These are phyloP conservation scores for Aphidius colemani DNA, from an alignment of 2,888 invertebrate species.

Conservation along the genomic window DNA sequence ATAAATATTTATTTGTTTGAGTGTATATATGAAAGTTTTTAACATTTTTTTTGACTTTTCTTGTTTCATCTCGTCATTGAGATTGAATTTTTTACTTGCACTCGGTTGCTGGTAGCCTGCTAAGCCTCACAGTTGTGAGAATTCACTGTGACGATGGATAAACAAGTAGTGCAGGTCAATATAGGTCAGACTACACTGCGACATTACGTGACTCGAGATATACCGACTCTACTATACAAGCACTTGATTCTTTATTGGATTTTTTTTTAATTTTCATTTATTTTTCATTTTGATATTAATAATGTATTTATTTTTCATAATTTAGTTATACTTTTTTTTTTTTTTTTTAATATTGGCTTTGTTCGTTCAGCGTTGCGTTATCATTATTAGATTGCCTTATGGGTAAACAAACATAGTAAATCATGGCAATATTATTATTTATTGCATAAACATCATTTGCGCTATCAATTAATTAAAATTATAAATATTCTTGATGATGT, in stretches of 20 bases:
- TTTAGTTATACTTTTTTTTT: background rate
- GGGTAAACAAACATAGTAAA: too few relatives aligned
- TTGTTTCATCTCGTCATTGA: slow-evolving; percentile 5
- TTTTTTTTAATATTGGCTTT: background rate
- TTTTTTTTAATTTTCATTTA: slow-evolving; percentile 4
- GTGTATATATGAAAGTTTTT: slow-evolving; percentile 8
- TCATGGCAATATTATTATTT: too few relatives aligned
- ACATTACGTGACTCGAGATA: slow-evolving; percentile 52
- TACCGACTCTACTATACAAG: slow-evolving; percentile 39
- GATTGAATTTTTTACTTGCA: too few relatives aligned
- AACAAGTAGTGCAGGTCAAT: slow-evolving; percentile 43
- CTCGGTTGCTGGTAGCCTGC: too few relatives aligned
- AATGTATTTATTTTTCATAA: background rate
- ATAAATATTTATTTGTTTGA: background rate
- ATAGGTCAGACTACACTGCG: slow-evolving; percentile 55
- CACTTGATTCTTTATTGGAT: slow-evolving; percentile 14
- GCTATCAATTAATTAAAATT: too few relatives aligned
- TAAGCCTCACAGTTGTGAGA: slow-evolving; percentile 17
- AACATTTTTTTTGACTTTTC: slow-evolving; percentile 5
- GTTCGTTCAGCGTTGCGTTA: too few relatives aligned
- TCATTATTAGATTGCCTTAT: too few relatives aligned
- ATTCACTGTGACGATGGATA: slow-evolving; percentile 32
- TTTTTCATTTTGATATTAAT: background rate
- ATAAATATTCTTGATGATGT: too few relatives aligned
- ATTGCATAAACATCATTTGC: too few relatives aligned